Evolutionary conservation across 1,140 invertebrate species (phyloP).

Genomic region (Drosophila elegans): DNA sequence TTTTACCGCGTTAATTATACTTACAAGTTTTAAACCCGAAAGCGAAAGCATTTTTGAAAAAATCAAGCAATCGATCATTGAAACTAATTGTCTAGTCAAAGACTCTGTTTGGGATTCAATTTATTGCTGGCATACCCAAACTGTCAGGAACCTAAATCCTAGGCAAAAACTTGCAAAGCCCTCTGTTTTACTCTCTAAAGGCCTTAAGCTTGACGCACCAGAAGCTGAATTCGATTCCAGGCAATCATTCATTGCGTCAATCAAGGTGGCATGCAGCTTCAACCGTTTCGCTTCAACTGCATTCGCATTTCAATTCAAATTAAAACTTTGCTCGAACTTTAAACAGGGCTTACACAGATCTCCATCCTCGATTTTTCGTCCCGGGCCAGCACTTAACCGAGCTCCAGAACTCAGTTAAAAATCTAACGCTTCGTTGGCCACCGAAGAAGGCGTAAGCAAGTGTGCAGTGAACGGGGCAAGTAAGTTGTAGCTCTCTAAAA

Average conservation of each 20-base stretch:
- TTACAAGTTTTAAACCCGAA: neutral
- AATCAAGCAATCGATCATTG: neutral
- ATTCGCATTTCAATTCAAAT: conserved; percentile 73
- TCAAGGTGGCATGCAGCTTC: conserved; percentile 50
- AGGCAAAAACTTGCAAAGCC: conserved; percentile 19
- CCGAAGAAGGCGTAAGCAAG: conserved; percentile 63
- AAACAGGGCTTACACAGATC: conserved; percentile 52
- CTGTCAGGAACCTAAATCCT: conserved; percentile 24
- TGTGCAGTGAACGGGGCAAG: conserved; percentile 24
- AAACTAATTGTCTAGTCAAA: neutral
- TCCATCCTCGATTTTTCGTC: neutral
- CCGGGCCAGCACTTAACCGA: conserved; percentile 30
- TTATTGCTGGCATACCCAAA: conserved; percentile 45
- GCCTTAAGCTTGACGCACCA: conserved; percentile 5
- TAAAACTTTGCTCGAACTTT: conserved; percentile 71
- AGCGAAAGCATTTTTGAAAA: neutral
- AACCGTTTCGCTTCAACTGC: conserved; percentile 49
- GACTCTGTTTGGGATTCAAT: conserved; percentile 11
- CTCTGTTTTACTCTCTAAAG: neutral
- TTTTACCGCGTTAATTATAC: too few relatives aligned
- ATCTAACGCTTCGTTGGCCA: conserved; percentile 59
- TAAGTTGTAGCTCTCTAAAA: conserved; percentile 49
- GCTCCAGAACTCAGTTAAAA: conserved; percentile 50
- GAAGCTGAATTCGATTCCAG: conserved; percentile 19
- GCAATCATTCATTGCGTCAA: conserved; percentile 74